Conservation (phyloP, 1,140 invertebrate genomes). For the Drosophila orena region DNA sequence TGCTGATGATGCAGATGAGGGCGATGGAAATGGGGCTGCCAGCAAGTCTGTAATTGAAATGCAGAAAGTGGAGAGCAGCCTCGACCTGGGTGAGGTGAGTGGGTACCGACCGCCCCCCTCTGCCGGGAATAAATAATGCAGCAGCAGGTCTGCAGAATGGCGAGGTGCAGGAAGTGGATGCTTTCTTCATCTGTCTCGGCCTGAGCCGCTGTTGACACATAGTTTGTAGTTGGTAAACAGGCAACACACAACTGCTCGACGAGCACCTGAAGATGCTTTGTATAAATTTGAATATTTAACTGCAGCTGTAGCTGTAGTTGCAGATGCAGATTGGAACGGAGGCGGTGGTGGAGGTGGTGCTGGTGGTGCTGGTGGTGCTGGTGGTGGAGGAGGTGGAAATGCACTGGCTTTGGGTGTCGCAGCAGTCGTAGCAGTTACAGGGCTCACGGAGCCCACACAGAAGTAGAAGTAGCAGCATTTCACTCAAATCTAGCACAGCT, state of each 20-base stretch:
- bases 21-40: conserved; percentile 10
- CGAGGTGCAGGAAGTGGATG: conserved; percentile 19
- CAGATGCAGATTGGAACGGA: background rate
- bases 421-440: conserved; percentile 16
- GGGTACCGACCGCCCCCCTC: background rate
- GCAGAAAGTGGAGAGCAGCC: conserved; percentile 62
- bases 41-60: conserved; percentile 70
- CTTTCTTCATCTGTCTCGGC: conserved; percentile 72
- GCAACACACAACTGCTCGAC: conserved; percentile 56
- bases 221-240: conserved; percentile 78
- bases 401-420: conserved; percentile 1
- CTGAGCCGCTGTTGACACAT: conserved; percentile 73
- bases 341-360: too few relatives aligned
- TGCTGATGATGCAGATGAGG: conserved; percentile 44
- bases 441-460: background rate
- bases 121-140: conserved; percentile 74
- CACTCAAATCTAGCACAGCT: conserved; percentile 53
- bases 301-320: conserved; percentile 18
- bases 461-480: conserved; percentile 48
- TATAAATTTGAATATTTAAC: conserved; percentile 82
- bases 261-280: conserved; percentile 77
- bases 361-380: too few relatives aligned
- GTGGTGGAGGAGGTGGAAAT: background rate
- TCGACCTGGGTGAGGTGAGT: conserved; percentile 56
- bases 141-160: conserved; percentile 34